Evolutionary conservation across 2,888 invertebrate genomes (phyloP).

Genomic region (Drosophila recens): DNA sequence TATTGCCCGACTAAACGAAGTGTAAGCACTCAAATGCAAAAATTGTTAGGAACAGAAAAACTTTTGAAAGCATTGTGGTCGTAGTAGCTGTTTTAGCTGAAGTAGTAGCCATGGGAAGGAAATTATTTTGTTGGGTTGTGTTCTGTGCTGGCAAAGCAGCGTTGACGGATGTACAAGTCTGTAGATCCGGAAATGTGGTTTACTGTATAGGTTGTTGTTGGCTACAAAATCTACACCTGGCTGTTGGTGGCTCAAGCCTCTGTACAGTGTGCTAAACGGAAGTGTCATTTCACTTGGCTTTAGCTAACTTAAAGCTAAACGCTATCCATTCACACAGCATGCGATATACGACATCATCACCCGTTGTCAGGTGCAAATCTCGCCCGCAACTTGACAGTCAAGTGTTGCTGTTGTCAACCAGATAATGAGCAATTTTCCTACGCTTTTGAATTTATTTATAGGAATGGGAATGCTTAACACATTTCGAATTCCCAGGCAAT

Average conservation of each 20-base stretch:
- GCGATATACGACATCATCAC: conserved; percentile 19
- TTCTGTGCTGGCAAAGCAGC: conserved; percentile 11
- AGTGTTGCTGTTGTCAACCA: conserved; percentile 8
- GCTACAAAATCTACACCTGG: conserved; percentile 62
- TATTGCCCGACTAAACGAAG: conserved; percentile 28
- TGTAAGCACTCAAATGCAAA: conserved; percentile 32
- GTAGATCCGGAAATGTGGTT: conserved; percentile 74
- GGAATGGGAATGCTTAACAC: neutral
- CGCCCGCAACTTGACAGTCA: conserved; percentile 27
- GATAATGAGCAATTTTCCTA: neutral
- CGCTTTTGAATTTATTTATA: neutral
- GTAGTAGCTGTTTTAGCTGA: conserved; percentile 11
- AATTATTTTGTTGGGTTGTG: conserved; percentile 23
- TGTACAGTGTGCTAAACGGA: conserved; percentile 47
- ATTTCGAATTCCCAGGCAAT: neutral
- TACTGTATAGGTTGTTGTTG: conserved; percentile 66
- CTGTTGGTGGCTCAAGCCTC: conserved; percentile 15
- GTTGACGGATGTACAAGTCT: conserved; percentile 60
- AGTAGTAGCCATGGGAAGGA: conserved; percentile 5
- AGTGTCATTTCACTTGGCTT: conserved; percentile 72
- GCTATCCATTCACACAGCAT: conserved; percentile 27
- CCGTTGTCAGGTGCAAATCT: conserved; percentile 13
- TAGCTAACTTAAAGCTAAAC: conserved; percentile 52
- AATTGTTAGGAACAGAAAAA: conserved; percentile 24
- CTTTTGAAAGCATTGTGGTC: conserved; percentile 8